Base-by-base conservation (phyloP, 1,140 invertebrate genomes). In the Drosophila miranda region DNA sequence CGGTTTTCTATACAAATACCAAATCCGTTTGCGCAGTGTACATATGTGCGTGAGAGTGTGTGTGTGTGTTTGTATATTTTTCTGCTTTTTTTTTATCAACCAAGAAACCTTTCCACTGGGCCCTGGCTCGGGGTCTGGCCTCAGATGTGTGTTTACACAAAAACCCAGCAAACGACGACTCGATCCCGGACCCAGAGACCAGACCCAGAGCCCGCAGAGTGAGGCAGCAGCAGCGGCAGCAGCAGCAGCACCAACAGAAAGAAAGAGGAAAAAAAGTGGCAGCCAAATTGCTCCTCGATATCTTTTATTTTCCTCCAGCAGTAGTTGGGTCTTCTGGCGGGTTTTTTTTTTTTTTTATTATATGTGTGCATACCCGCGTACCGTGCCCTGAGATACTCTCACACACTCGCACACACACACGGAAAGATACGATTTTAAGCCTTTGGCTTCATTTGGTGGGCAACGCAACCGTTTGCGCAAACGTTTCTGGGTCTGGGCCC, bases 251-350 rank as follows among this genome's bases (percentile, higher is more conserved):
- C 19, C 19, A 23, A 44, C 46, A 34, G 61, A 13, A 13, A 48
- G 52, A 48, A 48, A 44, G 62, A 58, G 56, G 59, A 68, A 61
- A 63, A 77, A 77, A 76, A 83, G 75, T 87, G 82, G 82, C 82
- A 87, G 82, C 82, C 82, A 87, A 87, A 87, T 87, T 87, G 82
- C 82, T 87, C 78, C 82, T 87, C 82, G 83, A 87, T 87, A 87
- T 87, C 82, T 87, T 87, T 87, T 88, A 80, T 76, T 86, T 83
- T 86, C 72, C 70, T 68, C 60, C 71, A 75, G 72, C 68, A 81
- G 80, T 74, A 86, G 81, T 63, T 79, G 60, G 34, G 57, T 71
- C 66, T 75, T 61, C 52, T 75, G 63, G 55, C 51, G 54, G 34
- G 45, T 68, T 75, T 16, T 16, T 1, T 16, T 16, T 16, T 16